Evolutionary conservation across 2,113 vertebrate genomes (phyloP).

Genomic region (Cyprinus carpio): DNA sequence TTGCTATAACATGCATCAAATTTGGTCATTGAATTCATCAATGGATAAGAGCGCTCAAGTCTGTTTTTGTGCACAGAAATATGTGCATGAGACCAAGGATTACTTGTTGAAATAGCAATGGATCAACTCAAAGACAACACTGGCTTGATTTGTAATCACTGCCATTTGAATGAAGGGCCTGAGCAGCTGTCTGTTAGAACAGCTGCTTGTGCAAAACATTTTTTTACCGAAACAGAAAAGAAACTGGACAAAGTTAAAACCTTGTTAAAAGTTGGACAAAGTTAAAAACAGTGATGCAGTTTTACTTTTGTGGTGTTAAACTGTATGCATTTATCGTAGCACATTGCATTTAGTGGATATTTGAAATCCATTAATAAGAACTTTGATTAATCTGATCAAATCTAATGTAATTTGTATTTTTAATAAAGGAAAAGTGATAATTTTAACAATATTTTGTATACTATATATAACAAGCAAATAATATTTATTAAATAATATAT

Average conservation of each 20-base stretch:
- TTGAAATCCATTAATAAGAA: neutral
- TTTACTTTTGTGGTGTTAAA: neutral
- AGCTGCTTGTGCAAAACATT: conserved; percentile 73
- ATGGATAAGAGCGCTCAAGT: conserved; percentile 19
- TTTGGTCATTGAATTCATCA: conserved; percentile 2
- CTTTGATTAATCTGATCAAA: too few relatives aligned
- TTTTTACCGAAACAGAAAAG: conserved; percentile 58
- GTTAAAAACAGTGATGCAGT: neutral
- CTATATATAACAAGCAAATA: too few relatives aligned
- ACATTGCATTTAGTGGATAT: neutral
- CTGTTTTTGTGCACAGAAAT: conserved; percentile 22
- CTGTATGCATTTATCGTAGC: neutral
- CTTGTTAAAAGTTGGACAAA: neutral
- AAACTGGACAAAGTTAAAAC: conserved; percentile 31
- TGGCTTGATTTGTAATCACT: conserved; percentile 74
- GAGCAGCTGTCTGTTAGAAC: conserved; percentile 76
- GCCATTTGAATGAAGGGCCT: conserved; percentile 66
- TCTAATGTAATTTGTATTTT: too few relatives aligned
- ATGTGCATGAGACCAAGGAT: conserved; percentile 67
- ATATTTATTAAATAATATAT: too few relatives aligned
- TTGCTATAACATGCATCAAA: neutral
- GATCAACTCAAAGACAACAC: conserved; percentile 79
- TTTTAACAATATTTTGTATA: too few relatives aligned
- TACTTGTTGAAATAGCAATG: conserved; percentile 74
- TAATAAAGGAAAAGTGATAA: too few relatives aligned